phyloP scores from a whole-genome alignment of 2,888 invertebrate species.

The Pachydiplax longipennis region DNA sequence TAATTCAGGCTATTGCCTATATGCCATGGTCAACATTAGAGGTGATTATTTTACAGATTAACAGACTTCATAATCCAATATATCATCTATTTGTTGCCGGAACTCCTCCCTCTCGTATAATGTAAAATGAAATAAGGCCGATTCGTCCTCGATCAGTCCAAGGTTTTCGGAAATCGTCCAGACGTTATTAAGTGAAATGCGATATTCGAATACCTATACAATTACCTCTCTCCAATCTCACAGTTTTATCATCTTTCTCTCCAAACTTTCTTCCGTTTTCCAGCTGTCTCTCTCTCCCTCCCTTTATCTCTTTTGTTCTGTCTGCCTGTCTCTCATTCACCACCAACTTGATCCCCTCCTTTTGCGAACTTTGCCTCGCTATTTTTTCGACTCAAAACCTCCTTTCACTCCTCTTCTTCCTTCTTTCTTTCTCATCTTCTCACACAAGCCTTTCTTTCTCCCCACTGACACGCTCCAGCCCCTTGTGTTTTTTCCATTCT shows the following conservation, averaged over 20 bases:
- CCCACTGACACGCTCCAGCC: not conserved
- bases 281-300: not conserved
- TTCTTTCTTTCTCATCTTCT: not conserved
- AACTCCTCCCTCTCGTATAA: no score
- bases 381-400: not conserved
- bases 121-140: no score
- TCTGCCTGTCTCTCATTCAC: not conserved
- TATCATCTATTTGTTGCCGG: no score
- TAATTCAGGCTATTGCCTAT: no score
- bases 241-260: not conserved
- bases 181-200: no score
- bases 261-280: not conserved
- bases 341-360: not conserved
- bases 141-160: no score
- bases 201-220: no score
- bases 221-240: not conserved
- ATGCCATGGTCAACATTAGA: no score
- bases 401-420: not conserved
- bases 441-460: not conserved
- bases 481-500: not conserved
- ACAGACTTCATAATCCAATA: no score
- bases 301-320: not conserved
- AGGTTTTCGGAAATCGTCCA: no score
- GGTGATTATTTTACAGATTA: no score
- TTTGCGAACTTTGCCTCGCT: not conserved